Conservation (phyloP, 2,113 vertebrate species). For the Toxotes jaculatrix region DNA sequence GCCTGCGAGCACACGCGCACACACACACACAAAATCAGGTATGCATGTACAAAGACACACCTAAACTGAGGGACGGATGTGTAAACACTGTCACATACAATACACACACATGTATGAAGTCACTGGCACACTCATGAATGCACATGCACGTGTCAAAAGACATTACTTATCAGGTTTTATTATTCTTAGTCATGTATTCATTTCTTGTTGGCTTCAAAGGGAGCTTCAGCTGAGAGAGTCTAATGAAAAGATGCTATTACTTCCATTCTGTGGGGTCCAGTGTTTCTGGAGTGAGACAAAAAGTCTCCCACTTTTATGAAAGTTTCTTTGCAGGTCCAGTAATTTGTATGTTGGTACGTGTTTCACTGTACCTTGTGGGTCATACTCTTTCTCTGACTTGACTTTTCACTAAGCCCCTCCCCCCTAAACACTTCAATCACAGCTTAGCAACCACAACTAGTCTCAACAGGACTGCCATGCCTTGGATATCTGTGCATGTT, state of each 20-base stretch:
- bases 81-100: too few relatives aligned
- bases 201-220: not conserved
- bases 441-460: not conserved
- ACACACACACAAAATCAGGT: constrained; percentile 7
- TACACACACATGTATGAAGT: not conserved
- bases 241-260: not conserved
- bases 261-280: too few relatives aligned
- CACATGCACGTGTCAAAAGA: not conserved
- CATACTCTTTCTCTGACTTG: not conserved
- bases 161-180: not conserved
- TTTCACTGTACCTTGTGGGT: not conserved
- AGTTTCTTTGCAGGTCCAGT: not conserved
- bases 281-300: too few relatives aligned
- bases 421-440: not conserved
- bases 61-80: not conserved
- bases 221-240: too few relatives aligned
- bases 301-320: not conserved
- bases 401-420: not conserved
- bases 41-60: not conserved
- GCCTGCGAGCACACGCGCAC: not conserved
- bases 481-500: not conserved
- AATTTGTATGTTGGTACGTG: not conserved
- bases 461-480: not conserved
- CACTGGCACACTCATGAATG: not conserved
- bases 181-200: not conserved